These are phyloP conservation scores for Pseudopipra pipra DNA, from an alignment of 2,113 vertebrate genomes.

Conservation along the genomic window DNA sequence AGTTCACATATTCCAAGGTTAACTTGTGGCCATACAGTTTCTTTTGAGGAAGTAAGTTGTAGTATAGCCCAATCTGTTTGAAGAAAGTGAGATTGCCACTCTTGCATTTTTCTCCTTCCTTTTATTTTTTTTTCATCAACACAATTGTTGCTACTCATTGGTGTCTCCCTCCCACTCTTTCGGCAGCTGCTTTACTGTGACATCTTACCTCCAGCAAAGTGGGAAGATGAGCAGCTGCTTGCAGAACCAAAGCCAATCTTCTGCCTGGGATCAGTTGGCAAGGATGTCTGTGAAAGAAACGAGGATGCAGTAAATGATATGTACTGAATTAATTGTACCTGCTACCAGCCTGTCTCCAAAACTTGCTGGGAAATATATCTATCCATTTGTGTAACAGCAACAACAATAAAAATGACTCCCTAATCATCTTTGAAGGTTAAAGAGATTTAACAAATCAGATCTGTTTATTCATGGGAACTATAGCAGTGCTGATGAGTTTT, in stretches of 20 bases:
- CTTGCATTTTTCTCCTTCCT: background rate
- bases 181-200: constrained; percentile 59
- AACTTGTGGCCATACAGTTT: background rate
- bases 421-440: constrained; percentile 50
- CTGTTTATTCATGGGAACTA: constrained; percentile 42
- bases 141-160: constrained; percentile 39
- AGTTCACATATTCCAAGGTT: background rate
- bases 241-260: constrained; percentile 53
- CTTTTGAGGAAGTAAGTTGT: constrained; percentile 16
- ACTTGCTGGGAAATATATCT: constrained; percentile 32
- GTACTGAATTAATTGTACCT: constrained; percentile 60
- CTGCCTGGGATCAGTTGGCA: constrained; percentile 56
- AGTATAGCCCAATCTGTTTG: background rate
- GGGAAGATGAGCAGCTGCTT: constrained; percentile 57
- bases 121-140: background rate
- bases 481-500: constrained; percentile 34
- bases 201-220: constrained; percentile 65
- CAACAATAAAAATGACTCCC: constrained; percentile 51
- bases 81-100: background rate
- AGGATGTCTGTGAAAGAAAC: constrained; percentile 48
- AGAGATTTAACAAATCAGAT: constrained; percentile 44
- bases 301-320: constrained; percentile 45
- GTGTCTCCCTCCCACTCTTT: constrained; percentile 41
- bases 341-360: constrained; percentile 28
- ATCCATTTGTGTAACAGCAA: constrained; percentile 27